Conservation (phyloP, 2,888 invertebrate species). For the Ichneumon xanthorius region DNA sequence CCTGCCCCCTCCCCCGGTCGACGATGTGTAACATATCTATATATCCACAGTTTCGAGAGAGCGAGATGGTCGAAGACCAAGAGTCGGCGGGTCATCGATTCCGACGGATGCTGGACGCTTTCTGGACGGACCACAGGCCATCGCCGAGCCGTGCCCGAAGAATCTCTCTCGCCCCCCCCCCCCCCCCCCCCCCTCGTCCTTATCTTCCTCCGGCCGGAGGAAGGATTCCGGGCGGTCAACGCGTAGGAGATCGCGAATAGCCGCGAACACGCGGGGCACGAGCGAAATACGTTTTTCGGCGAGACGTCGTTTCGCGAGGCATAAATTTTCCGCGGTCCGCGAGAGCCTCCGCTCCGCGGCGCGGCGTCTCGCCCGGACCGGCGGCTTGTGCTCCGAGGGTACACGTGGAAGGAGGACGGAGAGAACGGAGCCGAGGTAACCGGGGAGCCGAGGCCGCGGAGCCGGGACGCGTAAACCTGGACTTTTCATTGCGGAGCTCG, state of each 20-base stretch:
- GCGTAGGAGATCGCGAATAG: conserved; percentile 19
- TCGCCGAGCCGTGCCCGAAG: background rate
- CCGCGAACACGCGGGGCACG: conserved; percentile 5
- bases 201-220: background rate
- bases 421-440: background rate
- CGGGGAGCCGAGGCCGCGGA: conserved; percentile 56
- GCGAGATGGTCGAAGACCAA: background rate
- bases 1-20: background rate
- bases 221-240: conserved; percentile 28
- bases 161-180: background rate
- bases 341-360: background rate
- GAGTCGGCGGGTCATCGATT: conserved; percentile 56
- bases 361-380: background rate
- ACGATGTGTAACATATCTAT: conserved; percentile 28
- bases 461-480: conserved; percentile 69
- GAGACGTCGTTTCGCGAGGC: conserved; percentile 56
- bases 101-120: conserved; percentile 45
- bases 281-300: conserved; percentile 57
- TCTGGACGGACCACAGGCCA: conserved; percentile 31
- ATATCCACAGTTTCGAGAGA: conserved; percentile 3
- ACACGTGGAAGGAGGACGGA: background rate
- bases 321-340: conserved; percentile 54
- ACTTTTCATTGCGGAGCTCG: conserved; percentile 79
- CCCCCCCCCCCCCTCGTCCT: background rate
- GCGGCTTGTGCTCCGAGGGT: conserved; percentile 20